Evolutionary conservation across 2,113 vertebrate species (phyloP).

Genomic region (Neodon shergylaensis): DNA sequence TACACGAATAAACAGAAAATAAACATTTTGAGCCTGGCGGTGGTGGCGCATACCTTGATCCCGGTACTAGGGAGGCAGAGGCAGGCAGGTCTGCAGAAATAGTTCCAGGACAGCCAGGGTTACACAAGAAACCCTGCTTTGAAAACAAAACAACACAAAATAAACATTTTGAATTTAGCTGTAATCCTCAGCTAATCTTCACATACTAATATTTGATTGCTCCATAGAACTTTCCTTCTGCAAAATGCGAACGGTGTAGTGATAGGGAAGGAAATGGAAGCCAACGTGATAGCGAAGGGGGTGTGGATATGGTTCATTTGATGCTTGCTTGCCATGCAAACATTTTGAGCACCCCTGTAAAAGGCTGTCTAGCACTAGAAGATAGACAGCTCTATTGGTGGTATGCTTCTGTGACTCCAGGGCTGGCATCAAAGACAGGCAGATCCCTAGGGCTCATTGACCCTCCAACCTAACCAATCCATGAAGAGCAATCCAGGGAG

Average conservation of each 20-base stretch:
- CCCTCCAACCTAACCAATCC: background rate
- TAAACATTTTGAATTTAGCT: slow-evolving; percentile 68
- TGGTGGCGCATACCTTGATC: background rate
- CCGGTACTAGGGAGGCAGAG: background rate
- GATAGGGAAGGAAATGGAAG: slow-evolving; percentile 30
- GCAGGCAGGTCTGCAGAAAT: background rate
- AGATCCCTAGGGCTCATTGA: background rate
- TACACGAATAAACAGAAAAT: background rate
- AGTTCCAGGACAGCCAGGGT: background rate
- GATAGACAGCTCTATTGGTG: background rate
- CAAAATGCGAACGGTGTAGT: background rate
- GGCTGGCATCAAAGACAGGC: background rate
- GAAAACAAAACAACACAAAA: background rate
- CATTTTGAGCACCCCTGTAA: too few species aligned
- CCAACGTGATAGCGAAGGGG: background rate
- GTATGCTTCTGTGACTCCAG: background rate
- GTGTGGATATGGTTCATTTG: background rate
- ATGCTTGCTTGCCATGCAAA: background rate
- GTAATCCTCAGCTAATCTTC: slow-evolving; percentile 71
- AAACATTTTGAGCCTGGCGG: background rate
- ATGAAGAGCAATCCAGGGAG: background rate
- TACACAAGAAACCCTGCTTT: background rate
- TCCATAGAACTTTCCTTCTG: slow-evolving; percentile 47
- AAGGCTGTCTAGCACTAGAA: background rate
- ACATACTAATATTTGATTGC: slow-evolving; percentile 74